These are phyloP conservation scores for Sinella curviseta DNA, from an alignment of 1,140 invertebrate species.

Conservation along the genomic window DNA sequence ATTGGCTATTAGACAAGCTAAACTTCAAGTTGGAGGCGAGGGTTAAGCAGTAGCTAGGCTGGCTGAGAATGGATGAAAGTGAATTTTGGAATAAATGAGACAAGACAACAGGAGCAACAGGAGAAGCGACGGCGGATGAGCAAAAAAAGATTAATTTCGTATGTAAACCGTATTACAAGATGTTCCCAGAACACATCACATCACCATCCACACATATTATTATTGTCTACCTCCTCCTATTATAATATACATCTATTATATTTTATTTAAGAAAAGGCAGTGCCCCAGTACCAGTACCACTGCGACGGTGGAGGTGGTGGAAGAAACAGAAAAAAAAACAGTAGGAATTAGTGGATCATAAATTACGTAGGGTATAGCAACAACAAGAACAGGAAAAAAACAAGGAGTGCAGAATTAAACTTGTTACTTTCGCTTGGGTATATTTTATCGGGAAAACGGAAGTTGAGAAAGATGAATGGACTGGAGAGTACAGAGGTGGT, in stretches of 20 bases:
- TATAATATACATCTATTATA: background rate
- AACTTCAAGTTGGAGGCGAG: background rate
- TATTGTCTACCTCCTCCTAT: too few species aligned
- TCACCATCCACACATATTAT: too few species aligned
- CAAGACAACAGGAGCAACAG: too few species aligned
- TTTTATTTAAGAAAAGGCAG: background rate
- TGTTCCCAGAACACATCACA: too few species aligned
- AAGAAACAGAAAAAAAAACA: background rate
- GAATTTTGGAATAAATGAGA: too few species aligned
- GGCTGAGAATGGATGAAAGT: background rate
- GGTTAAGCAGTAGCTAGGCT: background rate
- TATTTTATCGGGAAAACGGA: background rate
- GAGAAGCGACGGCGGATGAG: too few species aligned
- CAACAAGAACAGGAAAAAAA: background rate
- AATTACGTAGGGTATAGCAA: background rate
- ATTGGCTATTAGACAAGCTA: background rate
- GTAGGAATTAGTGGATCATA: background rate
- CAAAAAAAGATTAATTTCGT: too few species aligned
- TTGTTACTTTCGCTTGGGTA: background rate
- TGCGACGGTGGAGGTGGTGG: background rate
- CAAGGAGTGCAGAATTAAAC: background rate
- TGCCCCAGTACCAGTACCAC: background rate
- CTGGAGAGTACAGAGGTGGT: background rate
- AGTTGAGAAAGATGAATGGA: slow-evolving; percentile 10
- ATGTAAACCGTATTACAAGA: too few species aligned